Percentiles rank a stretch among this genome's conserved stretches.
These are phyloP conservation scores for Drosophila paulistorum DNA, from an alignment of 1,140 invertebrate genomes.

Conservation along the genomic window DNA sequence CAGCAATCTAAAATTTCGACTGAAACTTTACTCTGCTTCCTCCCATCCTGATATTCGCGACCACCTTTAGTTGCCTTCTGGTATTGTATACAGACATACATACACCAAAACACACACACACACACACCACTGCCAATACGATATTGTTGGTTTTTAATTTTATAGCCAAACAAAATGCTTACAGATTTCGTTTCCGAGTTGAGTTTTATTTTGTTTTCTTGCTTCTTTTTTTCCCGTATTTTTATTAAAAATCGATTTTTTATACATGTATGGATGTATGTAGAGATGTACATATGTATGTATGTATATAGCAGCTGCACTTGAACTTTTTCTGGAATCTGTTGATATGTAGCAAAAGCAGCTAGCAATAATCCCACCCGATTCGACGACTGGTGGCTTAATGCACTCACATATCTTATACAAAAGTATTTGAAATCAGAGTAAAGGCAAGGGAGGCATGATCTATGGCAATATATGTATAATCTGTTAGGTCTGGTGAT, in stretches of 20 bases:
- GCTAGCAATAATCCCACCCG: conserved; percentile 6
- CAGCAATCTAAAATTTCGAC: conserved; percentile 2
- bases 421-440: conserved; percentile 3
- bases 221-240: conserved; percentile 32
- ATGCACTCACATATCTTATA: background rate
- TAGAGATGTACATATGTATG: too few species aligned
- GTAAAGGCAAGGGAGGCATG: background rate
- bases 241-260: conserved; percentile 74
- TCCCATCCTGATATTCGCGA: background rate
- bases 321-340: conserved; percentile 5
- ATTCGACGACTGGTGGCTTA: conserved; percentile 1
- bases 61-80: conserved; percentile 7
- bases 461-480: too few species aligned
- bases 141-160: conserved; percentile 78
- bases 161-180: conserved; percentile 77
- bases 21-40: background rate
- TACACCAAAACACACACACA: background rate
- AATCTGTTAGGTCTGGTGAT: too few species aligned
- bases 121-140: conserved; percentile 13
- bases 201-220: conserved; percentile 10
- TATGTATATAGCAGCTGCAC: background rate
- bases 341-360: conserved; percentile 8
- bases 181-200: conserved; percentile 57
- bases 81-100: background rate
- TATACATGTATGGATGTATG: background rate